A percentile compares a stretch with the other conserved stretches of the same genome.
phyloP scores from a whole-genome alignment of 2,888 invertebrate genomes.

The Lochmaea capreae region DNA sequence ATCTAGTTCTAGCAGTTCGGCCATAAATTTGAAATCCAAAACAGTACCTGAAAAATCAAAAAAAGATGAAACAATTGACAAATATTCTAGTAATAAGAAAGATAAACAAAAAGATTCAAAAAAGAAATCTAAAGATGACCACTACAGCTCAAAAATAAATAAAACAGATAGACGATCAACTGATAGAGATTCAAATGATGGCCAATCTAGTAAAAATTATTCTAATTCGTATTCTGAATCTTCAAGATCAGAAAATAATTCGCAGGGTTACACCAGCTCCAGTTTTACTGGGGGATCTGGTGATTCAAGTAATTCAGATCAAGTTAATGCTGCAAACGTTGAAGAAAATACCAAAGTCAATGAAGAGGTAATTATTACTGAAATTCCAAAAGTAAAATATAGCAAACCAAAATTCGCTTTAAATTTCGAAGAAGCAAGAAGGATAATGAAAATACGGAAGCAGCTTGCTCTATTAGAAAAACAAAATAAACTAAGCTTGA shows the following conservation, averaged over 20 bases:
- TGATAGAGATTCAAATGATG: constrained; percentile 85
- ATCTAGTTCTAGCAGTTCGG: constrained; percentile 47
- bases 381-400: constrained; percentile 45
- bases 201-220: constrained; percentile 65
- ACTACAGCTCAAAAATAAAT: constrained; percentile 75
- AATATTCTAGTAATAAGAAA: constrained; percentile 48
- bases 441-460: constrained; percentile 75
- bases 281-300: constrained; percentile 48
- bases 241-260: constrained; percentile 52
- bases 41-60: constrained; percentile 38
- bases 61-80: constrained; percentile 52
- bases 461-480: constrained; percentile 73
- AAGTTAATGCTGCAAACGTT: constrained; percentile 21
- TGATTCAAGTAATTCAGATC: constrained; percentile 62
- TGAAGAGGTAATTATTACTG: not conserved
- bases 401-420: constrained; percentile 78
- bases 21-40: constrained; percentile 52
- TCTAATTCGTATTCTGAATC: constrained; percentile 64
- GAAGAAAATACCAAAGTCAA: not conserved
- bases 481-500: constrained; percentile 57
- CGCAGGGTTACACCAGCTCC: constrained; percentile 48
- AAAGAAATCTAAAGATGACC: constrained; percentile 74
- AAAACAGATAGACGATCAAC: constrained; percentile 77
- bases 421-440: constrained; percentile 75
- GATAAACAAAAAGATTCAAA: constrained; percentile 53